Evolutionary conservation across 2,113 vertebrate species (phyloP).

Genomic region (Aviceda subcristata): DNA sequence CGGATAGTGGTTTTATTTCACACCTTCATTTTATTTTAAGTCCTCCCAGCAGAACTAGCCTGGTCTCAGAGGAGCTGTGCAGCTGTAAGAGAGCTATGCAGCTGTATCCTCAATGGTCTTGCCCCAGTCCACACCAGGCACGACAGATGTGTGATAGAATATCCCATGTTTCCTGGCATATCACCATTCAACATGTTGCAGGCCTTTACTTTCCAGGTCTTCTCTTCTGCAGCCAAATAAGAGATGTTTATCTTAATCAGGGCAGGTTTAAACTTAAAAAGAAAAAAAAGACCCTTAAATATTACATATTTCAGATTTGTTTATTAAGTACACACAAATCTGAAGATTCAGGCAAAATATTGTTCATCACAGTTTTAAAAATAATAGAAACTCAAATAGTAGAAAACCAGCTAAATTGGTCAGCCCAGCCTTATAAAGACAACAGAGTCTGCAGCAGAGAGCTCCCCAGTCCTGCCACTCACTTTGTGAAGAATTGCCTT

Average conservation of each 20-base stretch:
- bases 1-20: background rate
- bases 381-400: background rate
- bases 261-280: background rate
- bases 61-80: background rate
- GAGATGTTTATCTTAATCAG: background rate
- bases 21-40: background rate
- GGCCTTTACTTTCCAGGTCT: background rate
- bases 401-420: background rate
- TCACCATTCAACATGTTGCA: background rate
- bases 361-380: background rate
- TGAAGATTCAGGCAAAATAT: background rate
- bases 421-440: background rate
- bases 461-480: background rate
- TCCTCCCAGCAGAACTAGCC: background rate
- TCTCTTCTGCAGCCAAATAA: background rate
- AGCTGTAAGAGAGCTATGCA: background rate
- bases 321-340: background rate
- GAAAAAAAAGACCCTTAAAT: background rate
- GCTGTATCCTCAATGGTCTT: background rate
- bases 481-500: background rate
- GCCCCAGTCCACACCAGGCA: background rate
- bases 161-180: background rate
- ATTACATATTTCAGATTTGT: background rate
- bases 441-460: background rate
- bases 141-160: rapidly evolving